A percentile compares a stretch with the other conserved stretches of the same genome.
phyloP scores from a whole-genome alignment of 2,113 vertebrate genomes.

The Barnardius zonarius region DNA sequence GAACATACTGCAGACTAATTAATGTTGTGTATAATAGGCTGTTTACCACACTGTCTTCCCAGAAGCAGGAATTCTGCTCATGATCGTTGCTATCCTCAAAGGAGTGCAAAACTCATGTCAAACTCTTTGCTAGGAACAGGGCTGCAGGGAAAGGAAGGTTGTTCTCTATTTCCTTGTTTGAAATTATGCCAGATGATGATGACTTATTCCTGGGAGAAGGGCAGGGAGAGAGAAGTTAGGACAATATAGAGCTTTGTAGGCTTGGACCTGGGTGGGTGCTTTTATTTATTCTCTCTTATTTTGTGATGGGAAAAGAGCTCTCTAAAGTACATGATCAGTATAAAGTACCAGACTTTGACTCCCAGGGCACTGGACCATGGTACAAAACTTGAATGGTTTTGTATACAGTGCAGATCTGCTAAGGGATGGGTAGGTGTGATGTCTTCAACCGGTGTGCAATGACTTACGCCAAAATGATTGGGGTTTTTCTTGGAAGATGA shows the following conservation, averaged over 20 bases:
- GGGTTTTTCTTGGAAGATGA: neutral
- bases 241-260: neutral
- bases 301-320: neutral
- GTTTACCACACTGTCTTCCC: neutral
- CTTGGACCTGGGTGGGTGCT: rapidly evolving
- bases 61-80: neutral
- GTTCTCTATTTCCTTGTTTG: neutral
- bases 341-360: neutral
- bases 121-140: neutral
- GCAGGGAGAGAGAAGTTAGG: neutral
- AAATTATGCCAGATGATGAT: neutral
- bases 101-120: neutral
- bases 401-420: neutral
- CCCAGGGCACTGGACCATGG: neutral
- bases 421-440: neutral
- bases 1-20: neutral
- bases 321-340: neutral
- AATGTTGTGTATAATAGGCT: neutral
- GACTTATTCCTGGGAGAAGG: neutral
- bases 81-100: neutral
- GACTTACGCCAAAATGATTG: neutral
- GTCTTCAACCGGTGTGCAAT: neutral
- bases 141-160: neutral
- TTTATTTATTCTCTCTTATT: neutral
- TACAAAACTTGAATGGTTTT: neutral